Evolutionary conservation across 2,888 invertebrate genomes (phyloP).

Genomic region (Xestia rhomboidea): DNA sequence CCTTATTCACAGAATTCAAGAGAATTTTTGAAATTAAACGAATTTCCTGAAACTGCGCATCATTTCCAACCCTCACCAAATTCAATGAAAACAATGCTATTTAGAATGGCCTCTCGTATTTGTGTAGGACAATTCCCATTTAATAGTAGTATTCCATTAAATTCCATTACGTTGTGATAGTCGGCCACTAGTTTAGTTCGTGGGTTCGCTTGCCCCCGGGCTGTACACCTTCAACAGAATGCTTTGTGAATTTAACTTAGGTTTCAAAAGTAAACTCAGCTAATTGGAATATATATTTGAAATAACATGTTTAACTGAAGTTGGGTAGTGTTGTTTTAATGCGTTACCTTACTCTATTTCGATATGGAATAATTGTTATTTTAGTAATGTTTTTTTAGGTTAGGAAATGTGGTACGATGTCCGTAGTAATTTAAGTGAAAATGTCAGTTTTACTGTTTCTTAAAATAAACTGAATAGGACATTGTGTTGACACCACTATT

Average conservation of each 20-base stretch:
- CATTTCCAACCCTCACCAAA: constrained; percentile 11
- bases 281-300: constrained; percentile 88
- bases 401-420: background rate
- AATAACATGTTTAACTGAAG: constrained; percentile 77
- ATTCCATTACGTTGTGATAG: constrained; percentile 72
- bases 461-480: background rate
- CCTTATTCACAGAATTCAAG: background rate
- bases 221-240: constrained; percentile 79
- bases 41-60: constrained; percentile 11
- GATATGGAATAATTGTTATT: constrained; percentile 20
- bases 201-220: constrained; percentile 75
- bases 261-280: constrained; percentile 84
- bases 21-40: background rate
- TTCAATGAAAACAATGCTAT: constrained; percentile 51
- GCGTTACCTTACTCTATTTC: constrained; percentile 25
- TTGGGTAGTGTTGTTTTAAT: constrained; percentile 63
- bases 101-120: constrained; percentile 61
- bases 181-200: constrained; percentile 76
- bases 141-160: constrained; percentile 70
- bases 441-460: background rate
- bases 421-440: constrained; percentile 12
- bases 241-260: constrained; percentile 87
- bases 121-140: constrained; percentile 69
- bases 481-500: background rate
- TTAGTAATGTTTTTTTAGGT: constrained; percentile 37